These are phyloP conservation scores for Ceriagrion tenellum DNA, from an alignment of 2,888 invertebrate genomes.

Conservation along the genomic window DNA sequence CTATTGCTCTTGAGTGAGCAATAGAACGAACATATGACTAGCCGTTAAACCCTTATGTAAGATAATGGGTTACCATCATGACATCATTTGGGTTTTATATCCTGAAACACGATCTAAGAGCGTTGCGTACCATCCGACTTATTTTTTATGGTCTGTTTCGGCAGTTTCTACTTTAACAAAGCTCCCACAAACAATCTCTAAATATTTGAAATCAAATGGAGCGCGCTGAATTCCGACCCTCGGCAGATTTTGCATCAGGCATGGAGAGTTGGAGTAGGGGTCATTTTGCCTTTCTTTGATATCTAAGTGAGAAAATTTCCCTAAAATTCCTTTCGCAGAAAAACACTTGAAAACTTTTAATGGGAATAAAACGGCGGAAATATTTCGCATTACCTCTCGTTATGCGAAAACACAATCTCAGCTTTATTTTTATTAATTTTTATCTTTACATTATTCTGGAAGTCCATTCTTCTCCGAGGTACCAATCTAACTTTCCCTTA, in stretches of 20 bases:
- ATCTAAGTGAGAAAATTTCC: background rate
- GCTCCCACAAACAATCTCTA: no score
- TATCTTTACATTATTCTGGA: background rate
- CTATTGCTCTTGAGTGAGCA: no score
- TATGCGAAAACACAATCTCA: background rate
- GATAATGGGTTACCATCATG: no score
- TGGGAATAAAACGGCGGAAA: background rate
- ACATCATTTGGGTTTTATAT: no score
- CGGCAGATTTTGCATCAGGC: background rate
- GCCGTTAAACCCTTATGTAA: no score
- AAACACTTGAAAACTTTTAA: conserved; percentile 12
- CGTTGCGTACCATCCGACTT: no score
- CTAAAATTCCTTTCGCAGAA: background rate
- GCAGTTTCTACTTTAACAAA: no score
- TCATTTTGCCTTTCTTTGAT: background rate
- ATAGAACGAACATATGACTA: no score
- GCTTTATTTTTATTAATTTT: background rate
- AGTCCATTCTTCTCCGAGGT: background rate
- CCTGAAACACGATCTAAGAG: no score
- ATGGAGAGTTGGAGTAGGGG: background rate
- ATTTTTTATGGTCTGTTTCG: no score
- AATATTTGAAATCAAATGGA: no score
- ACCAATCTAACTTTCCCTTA: background rate
- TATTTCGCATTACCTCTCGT: background rate
- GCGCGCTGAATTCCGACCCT: background rate